These are phyloP conservation scores for Haemorhous mexicanus DNA, from an alignment of 2,113 vertebrate genomes.

Conservation along the genomic window DNA sequence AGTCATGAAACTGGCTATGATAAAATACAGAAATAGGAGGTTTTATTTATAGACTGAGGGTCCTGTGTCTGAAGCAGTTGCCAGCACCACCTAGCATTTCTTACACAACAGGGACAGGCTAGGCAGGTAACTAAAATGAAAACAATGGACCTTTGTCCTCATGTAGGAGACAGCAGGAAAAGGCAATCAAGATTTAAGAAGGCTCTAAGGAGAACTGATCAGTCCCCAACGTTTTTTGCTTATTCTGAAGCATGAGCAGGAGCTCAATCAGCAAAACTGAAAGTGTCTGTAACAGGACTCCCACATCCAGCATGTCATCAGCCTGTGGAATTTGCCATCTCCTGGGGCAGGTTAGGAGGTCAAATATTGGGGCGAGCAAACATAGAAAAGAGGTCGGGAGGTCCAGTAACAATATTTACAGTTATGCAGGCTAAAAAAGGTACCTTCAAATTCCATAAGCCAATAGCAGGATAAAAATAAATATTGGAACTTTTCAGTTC, in stretches of 20 bases:
- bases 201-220: not conserved
- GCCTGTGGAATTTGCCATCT: constrained; percentile 35
- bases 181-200: not conserved
- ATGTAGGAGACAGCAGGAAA: not conserved
- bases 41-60: not conserved
- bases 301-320: not conserved
- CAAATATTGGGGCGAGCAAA: not conserved
- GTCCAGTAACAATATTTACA: constrained; percentile 49
- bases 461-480: constrained; percentile 47
- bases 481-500: not conserved
- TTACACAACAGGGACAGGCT: not conserved
- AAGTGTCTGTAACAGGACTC: not conserved
- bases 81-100: not conserved
- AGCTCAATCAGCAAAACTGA: not conserved
- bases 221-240: not conserved
- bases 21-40: not conserved
- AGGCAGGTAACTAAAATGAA: not conserved
- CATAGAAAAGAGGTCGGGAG: not conserved
- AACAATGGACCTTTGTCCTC: not conserved
- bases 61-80: not conserved
- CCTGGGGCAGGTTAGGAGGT: constrained; percentile 8
- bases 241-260: not conserved
- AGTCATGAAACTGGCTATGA: not conserved
- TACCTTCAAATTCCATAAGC: constrained; percentile 16
- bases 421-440: constrained; percentile 26